Evolutionary conservation across 1,140 invertebrate genomes (phyloP).

Genomic region (Aphaenogaster floridana): DNA sequence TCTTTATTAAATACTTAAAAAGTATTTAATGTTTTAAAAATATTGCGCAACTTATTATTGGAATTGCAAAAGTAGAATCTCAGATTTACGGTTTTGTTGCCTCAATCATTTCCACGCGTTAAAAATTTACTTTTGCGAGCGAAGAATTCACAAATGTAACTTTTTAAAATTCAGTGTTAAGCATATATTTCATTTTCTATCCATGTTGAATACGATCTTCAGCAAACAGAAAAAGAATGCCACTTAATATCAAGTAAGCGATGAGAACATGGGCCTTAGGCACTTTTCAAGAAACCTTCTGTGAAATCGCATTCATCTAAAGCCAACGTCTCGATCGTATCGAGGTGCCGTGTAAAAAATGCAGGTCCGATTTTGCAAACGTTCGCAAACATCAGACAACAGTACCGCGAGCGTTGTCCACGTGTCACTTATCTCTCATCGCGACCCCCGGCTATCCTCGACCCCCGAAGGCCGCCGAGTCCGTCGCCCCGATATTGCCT

Average conservation of each 20-base stretch:
- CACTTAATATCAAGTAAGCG: not conserved
- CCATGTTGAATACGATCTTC: not conserved
- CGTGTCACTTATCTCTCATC: slow-evolving; percentile 63
- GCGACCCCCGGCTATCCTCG: not conserved
- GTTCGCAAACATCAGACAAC: slow-evolving; percentile 9
- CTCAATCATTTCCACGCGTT: not conserved
- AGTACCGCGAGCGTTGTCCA: slow-evolving; percentile 21
- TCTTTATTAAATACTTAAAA: not conserved
- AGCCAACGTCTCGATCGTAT: not conserved
- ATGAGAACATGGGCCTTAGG: not conserved
- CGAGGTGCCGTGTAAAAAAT: not conserved
- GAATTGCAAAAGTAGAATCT: not conserved
- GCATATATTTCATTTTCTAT: not conserved
- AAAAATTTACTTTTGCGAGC: not conserved
- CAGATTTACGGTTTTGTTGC: not conserved
- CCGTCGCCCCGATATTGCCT: not conserved
- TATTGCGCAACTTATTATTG: not conserved
- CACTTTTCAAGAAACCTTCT: not conserved
- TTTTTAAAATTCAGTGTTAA: not conserved
- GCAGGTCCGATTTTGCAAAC: not conserved
- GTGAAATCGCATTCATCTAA: not conserved
- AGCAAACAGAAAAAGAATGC: not conserved
- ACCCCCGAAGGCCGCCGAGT: slow-evolving; percentile 17
- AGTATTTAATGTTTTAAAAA: not conserved
- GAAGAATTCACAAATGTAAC: not conserved